Conservation (phyloP, 2,888 invertebrate species). For the Hymenopus coronatus region DNA sequence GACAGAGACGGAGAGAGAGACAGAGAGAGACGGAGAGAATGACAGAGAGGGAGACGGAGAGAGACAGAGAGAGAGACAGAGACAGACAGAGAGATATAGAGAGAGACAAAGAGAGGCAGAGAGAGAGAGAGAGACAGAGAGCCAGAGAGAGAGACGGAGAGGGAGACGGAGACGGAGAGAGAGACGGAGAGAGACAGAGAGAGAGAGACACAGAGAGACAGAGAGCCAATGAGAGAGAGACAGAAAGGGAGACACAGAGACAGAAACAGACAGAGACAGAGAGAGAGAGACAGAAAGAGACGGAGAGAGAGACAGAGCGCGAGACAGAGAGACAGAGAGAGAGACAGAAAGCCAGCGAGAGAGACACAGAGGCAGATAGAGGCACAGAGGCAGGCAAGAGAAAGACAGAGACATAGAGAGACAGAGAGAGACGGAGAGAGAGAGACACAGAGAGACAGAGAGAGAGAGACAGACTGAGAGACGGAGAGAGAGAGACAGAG, state of each 20-base stretch:
- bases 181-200: not conserved
- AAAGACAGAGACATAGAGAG: too few species aligned
- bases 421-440: too few species aligned
- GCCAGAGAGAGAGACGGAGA: too few species aligned
- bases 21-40: not conserved
- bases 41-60: not conserved
- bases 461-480: not conserved
- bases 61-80: not conserved
- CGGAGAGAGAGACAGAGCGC: too few species aligned
- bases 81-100: not conserved
- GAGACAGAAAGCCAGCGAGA: not conserved
- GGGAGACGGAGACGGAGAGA: too few species aligned
- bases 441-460: not conserved
- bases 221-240: not conserved
- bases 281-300: not conserved
- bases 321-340: too few species aligned
- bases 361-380: not conserved
- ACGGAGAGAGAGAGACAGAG: not conserved
- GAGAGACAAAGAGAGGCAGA: too few species aligned
- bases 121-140: too few species aligned
- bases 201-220: not conserved
- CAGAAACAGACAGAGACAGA: not conserved
- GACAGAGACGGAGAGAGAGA: not conserved
- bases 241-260: too few species aligned
- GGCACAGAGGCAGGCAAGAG: not conserved